phyloP scores from a whole-genome alignment of 2,797 vertebrate species.

The Malurus leucopterus region DNA sequence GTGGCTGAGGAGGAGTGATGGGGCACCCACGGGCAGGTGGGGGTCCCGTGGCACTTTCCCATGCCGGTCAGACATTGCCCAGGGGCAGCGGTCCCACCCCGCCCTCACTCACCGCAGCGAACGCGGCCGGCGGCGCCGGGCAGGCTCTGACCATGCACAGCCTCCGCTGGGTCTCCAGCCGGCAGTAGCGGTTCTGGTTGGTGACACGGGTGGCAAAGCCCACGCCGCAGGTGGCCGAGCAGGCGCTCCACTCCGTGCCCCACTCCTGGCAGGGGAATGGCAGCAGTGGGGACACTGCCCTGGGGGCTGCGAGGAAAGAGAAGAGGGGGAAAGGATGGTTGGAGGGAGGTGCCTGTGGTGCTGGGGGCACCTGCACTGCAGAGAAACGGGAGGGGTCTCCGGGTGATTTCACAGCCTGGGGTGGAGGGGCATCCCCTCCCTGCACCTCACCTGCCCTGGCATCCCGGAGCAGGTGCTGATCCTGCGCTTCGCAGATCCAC shows the following conservation, averaged over 20 bases:
- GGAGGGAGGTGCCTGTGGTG: accelerated
- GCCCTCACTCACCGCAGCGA: constrained; percentile 22
- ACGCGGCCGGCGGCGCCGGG: neutral
- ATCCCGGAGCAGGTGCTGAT: constrained; percentile 57
- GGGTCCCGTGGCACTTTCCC: neutral
- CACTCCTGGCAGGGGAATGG: constrained; percentile 68
- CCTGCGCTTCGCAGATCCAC: constrained; percentile 84
- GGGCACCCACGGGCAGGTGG: accelerated
- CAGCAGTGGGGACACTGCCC: neutral
- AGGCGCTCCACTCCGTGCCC: constrained; percentile 87
- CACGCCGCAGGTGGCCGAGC: constrained; percentile 86
- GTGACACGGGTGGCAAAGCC: constrained; percentile 86
- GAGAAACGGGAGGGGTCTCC: neutral
- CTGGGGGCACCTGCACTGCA: accelerated
- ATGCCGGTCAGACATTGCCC: neutral
- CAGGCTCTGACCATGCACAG: constrained; percentile 84
- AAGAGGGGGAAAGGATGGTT: neutral
- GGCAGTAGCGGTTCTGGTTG: constrained; percentile 86
- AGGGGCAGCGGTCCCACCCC: neutral
- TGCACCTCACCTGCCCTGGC: constrained; percentile 14
- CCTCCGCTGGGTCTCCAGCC: constrained; percentile 83
- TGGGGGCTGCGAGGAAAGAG: constrained; percentile 30
- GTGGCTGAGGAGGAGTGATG: neutral
- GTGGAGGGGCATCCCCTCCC: neutral
- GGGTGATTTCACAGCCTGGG: neutral